phyloP scores from a whole-genome alignment of 2,113 vertebrate species.

The Mormoops blainvillei region DNA sequence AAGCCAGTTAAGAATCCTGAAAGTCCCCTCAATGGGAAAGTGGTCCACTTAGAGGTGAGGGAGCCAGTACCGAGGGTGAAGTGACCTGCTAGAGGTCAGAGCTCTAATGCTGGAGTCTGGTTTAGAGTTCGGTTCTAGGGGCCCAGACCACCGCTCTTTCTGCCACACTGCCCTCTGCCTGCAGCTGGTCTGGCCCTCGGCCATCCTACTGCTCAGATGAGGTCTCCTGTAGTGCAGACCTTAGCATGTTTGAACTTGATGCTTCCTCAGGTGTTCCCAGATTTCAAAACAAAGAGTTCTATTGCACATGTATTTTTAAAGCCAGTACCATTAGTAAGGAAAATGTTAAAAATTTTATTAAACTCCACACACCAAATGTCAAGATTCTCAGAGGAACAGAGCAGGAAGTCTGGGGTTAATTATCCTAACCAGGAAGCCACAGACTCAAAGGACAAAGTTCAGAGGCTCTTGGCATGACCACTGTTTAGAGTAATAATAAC shows the following conservation, averaged over 20 bases:
- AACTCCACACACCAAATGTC: constrained; percentile 26
- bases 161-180: background rate
- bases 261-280: background rate
- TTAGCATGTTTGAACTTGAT: background rate
- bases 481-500: constrained; percentile 49
- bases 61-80: background rate
- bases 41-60: background rate
- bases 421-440: background rate
- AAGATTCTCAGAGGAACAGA: background rate
- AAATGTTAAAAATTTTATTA: constrained; percentile 53
- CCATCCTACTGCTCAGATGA: background rate
- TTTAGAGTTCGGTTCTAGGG: background rate
- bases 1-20: background rate
- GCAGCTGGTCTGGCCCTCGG: background rate
- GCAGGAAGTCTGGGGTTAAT: constrained; percentile 44
- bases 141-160: background rate
- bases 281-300: constrained; percentile 26
- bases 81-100: background rate
- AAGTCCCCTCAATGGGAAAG: background rate
- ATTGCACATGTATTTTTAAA: constrained; percentile 25
- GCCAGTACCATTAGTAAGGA: background rate
- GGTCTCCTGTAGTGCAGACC: background rate
- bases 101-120: background rate
- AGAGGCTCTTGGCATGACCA: background rate
- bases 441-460: constrained; percentile 25